These are phyloP conservation scores for Motacilla tschutschensis DNA, from an alignment of 2,113 vertebrate species.

Conservation along the genomic window DNA sequence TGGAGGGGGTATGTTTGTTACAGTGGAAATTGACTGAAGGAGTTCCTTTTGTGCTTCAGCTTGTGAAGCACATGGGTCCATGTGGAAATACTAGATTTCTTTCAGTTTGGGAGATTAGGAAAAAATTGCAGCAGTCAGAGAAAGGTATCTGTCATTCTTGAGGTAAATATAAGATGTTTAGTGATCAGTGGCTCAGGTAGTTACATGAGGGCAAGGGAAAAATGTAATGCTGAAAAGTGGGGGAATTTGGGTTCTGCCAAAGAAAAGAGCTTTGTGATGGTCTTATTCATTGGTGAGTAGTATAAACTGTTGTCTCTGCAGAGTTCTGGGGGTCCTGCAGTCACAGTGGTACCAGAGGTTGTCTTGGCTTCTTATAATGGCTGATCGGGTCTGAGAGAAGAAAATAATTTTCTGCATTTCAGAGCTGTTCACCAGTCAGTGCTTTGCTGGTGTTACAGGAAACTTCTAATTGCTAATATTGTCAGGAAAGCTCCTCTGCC, in stretches of 20 bases:
- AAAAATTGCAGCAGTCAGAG: background rate
- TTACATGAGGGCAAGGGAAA: background rate
- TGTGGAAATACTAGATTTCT: background rate
- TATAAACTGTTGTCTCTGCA: background rate
- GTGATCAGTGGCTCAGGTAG: background rate
- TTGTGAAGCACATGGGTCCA: background rate
- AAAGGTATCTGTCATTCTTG: background rate
- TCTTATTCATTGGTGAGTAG: background rate
- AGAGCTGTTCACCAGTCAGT: background rate
- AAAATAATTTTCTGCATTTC: background rate
- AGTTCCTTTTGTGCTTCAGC: background rate
- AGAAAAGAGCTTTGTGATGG: background rate
- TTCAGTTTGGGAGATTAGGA: background rate
- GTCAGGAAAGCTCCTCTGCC: background rate
- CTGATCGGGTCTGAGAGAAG: background rate
- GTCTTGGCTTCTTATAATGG: background rate
- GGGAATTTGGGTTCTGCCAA: background rate
- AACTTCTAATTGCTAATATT: conserved; percentile 2
- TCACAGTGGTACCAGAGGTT: background rate
- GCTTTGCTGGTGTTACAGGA: background rate
- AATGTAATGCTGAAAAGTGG: background rate
- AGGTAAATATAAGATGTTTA: background rate
- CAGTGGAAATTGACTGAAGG: background rate
- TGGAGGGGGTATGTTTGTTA: background rate
- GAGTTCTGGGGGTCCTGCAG: background rate